These are phyloP conservation scores for Drosophila paracracens DNA, from an alignment of 2,888 invertebrate species.

Conservation along the genomic window DNA sequence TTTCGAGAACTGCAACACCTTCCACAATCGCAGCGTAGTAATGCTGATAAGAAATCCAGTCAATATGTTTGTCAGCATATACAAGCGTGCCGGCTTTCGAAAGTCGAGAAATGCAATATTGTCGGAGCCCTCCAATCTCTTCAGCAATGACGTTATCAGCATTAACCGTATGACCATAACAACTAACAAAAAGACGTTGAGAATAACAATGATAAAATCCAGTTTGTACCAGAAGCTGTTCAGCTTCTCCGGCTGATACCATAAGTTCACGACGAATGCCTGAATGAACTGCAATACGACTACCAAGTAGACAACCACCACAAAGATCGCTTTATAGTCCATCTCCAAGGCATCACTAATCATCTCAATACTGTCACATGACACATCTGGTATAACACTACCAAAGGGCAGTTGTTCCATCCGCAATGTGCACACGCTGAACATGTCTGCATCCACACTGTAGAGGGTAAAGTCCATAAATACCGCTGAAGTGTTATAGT, in stretches of 20 bases:
- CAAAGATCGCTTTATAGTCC: constrained; percentile 36
- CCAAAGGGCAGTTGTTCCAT: constrained; percentile 81
- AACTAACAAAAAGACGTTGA: constrained; percentile 60
- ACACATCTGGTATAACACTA: constrained; percentile 44
- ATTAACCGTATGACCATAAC: constrained; percentile 55
- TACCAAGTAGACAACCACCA: constrained; percentile 66
- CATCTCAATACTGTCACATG: constrained; percentile 69
- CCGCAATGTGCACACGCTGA: constrained; percentile 75
- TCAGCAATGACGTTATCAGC: constrained; percentile 58
- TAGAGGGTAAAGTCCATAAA: constrained; percentile 83
- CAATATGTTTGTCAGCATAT: constrained; percentile 51
- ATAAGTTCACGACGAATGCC: constrained; percentile 53
- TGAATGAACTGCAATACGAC: constrained; percentile 67
- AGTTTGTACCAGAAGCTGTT: constrained; percentile 72
- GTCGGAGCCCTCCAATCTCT: constrained; percentile 57
- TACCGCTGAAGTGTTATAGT: constrained; percentile 71
- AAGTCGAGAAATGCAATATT: constrained; percentile 80
- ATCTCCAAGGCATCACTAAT: constrained; percentile 69
- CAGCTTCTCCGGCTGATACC: constrained; percentile 57
- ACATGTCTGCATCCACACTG: constrained; percentile 79
- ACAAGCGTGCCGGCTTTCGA: constrained; percentile 65
- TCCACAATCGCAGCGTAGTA: constrained; percentile 83
- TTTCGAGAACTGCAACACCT: constrained; percentile 79
- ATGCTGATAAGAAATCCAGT: constrained; percentile 77
- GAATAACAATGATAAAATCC: constrained; percentile 69